These are phyloP conservation scores for Lepidurus packardi DNA, from an alignment of 1,140 invertebrate genomes.

Conservation along the genomic window DNA sequence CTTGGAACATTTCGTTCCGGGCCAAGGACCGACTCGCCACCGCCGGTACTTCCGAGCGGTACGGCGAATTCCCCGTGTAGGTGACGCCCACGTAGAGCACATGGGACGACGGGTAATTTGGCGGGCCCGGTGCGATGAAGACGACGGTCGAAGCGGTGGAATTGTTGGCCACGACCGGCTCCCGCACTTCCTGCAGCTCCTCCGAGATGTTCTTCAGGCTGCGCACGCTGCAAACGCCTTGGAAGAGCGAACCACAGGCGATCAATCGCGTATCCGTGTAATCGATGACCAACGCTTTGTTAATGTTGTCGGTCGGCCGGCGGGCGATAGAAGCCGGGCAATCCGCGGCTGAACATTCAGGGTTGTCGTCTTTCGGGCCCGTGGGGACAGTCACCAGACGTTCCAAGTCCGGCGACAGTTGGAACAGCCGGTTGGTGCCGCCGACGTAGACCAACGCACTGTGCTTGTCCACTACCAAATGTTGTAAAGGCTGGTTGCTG, in stretches of 20 bases:
- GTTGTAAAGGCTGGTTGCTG: constrained; percentile 50
- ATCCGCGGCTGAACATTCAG: constrained; percentile 78
- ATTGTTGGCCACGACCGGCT: constrained; percentile 92
- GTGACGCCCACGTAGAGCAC: constrained; percentile 96
- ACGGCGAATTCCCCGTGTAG: constrained; percentile 85
- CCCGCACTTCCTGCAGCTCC: constrained; percentile 65
- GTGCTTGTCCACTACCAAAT: constrained; percentile 84
- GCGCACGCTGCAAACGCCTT: constrained; percentile 81
- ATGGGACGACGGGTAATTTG: constrained; percentile 70
- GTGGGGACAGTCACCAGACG: constrained; percentile 71
- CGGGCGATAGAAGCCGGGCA: constrained; percentile 64
- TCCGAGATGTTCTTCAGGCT: constrained; percentile 83
- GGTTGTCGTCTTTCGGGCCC: constrained; percentile 82
- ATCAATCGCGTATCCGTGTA: constrained; percentile 84
- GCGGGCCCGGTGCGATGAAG: constrained; percentile 91
- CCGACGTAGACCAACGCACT: constrained; percentile 88
- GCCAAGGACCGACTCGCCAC: constrained; percentile 87
- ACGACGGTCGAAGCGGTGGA: constrained; percentile 89
- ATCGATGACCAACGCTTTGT: constrained; percentile 93
- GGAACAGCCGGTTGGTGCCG: constrained; percentile 87
- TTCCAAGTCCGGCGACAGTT: constrained; percentile 78
- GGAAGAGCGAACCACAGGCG: constrained; percentile 82
- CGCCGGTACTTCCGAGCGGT: constrained; percentile 88
- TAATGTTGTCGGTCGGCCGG: constrained; percentile 79
- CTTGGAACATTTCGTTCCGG: constrained; percentile 77